Conservation (phyloP, 1,140 invertebrate species). For the Pomacea maculata region DNA sequence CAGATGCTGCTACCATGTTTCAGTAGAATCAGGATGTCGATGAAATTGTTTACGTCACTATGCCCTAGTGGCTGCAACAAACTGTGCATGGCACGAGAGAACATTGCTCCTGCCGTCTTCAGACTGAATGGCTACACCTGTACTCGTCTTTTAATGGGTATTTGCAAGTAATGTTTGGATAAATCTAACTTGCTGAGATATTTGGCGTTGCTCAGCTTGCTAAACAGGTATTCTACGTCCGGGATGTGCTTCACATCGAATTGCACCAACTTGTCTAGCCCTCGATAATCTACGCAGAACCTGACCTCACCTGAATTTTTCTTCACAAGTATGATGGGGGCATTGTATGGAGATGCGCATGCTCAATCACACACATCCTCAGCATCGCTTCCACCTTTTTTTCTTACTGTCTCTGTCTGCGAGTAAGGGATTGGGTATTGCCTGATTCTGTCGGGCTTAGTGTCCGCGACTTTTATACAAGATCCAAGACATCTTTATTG, state of each 20-base stretch:
- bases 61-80: slow-evolving; percentile 2
- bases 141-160: slow-evolving; percentile 21
- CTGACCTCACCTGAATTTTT: slow-evolving; percentile 65
- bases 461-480: slow-evolving; percentile 18
- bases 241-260: slow-evolving; percentile 46
- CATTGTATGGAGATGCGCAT: slow-evolving; percentile 65
- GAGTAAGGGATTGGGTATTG: slow-evolving; percentile 58
- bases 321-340: slow-evolving; percentile 67
- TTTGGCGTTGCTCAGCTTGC: slow-evolving; percentile 3
- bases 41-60: slow-evolving; percentile 3
- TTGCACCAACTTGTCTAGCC: slow-evolving; percentile 32
- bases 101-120: slow-evolving; percentile 31
- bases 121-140: slow-evolving; percentile 42
- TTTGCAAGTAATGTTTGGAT: slow-evolving; percentile 35
- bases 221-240: slow-evolving; percentile 39
- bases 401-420: slow-evolving; percentile 47
- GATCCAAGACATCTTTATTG: too few relatives aligned
- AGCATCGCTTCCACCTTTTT: slow-evolving; percentile 59
- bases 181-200: slow-evolving; percentile 25
- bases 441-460: slow-evolving; percentile 11
- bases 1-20: not conserved
- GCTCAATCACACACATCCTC: slow-evolving; percentile 56
- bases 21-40: not conserved
- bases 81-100: slow-evolving; percentile 29
- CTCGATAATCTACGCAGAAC: slow-evolving; percentile 68